A percentile compares a stretch with the other conserved stretches of the same genome.
Conservation (phyloP, 37 sponge, comb jelly and placozoan species). For the Amphimedon queenslandica region DNA sequence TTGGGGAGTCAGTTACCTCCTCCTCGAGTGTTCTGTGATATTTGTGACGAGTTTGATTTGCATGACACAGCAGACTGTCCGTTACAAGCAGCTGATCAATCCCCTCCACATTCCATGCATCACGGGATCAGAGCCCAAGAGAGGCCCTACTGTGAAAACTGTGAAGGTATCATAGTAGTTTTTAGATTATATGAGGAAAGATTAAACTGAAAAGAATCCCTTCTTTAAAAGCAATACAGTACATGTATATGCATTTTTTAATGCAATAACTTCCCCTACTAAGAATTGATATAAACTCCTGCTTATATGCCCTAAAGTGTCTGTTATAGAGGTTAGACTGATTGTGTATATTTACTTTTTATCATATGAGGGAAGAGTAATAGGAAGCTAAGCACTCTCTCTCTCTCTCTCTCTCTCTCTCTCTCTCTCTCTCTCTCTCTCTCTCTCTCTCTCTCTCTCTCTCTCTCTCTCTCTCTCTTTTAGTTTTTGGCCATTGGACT, state of each 20-base stretch:
- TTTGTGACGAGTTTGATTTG: constrained; percentile 95
- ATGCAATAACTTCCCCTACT: no score
- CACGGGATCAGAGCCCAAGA: constrained; percentile 32
- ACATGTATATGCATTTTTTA: no score
- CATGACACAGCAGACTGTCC: constrained; percentile 98
- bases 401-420: background rate
- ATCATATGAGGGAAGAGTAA: background rate
- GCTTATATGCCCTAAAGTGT: no score
- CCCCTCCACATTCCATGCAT: constrained; percentile 38
- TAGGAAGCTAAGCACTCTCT: background rate
- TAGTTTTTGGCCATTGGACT: constrained; percentile 77
- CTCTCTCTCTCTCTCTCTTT: background rate
- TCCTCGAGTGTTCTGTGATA: constrained; percentile 90
- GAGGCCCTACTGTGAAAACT: constrained; percentile 70
- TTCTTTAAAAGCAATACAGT: background rate
- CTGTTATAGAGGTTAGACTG: background rate
- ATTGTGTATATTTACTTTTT: background rate
- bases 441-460: constrained; percentile 1
- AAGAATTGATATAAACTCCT: background rate
- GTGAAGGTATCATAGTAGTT: constrained; percentile 41
- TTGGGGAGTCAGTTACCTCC: constrained; percentile 51
- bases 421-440: background rate
- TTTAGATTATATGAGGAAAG: background rate
- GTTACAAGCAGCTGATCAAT: constrained; percentile 39
- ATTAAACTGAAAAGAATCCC: background rate